These are phyloP conservation scores for Macrophya alboannulata DNA, from an alignment of 2,888 invertebrate genomes.

Conservation along the genomic window DNA sequence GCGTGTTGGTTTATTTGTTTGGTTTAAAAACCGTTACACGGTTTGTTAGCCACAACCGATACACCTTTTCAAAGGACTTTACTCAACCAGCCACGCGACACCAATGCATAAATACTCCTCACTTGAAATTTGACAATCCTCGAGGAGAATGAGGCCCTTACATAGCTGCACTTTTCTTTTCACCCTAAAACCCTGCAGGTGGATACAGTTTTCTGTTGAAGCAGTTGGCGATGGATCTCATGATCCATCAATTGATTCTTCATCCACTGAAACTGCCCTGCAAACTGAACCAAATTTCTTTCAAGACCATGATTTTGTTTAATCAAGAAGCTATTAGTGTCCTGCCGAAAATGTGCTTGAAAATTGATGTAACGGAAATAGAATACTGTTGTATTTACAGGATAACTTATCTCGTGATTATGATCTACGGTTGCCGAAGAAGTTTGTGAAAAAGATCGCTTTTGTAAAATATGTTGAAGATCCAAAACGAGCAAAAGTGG, in stretches of 20 bases:
- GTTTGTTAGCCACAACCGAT: slow-evolving; percentile 40
- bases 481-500: neutral
- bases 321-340: neutral
- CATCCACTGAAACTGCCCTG: too few relatives aligned
- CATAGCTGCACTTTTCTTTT: neutral
- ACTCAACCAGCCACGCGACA: slow-evolving; percentile 67
- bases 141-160: neutral
- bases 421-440: too few relatives aligned
- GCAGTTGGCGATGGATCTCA: neutral
- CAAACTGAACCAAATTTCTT: neutral
- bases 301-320: neutral
- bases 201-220: neutral
- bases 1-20: slow-evolving; percentile 55
- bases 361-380: neutral
- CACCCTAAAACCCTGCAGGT: neutral
- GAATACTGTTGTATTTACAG: too few relatives aligned
- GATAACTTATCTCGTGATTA: neutral
- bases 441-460: too few relatives aligned
- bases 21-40: slow-evolving; percentile 48
- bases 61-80: slow-evolving; percentile 35
- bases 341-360: neutral
- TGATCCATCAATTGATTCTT: neutral
- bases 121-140: slow-evolving; percentile 8
- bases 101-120: slow-evolving; percentile 8
- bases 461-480: neutral